A percentile compares a stretch with the other conserved stretches of the same genome.
These are phyloP conservation scores for Cheilosia urbana DNA, from an alignment of 2,888 invertebrate species.

Conservation along the genomic window DNA sequence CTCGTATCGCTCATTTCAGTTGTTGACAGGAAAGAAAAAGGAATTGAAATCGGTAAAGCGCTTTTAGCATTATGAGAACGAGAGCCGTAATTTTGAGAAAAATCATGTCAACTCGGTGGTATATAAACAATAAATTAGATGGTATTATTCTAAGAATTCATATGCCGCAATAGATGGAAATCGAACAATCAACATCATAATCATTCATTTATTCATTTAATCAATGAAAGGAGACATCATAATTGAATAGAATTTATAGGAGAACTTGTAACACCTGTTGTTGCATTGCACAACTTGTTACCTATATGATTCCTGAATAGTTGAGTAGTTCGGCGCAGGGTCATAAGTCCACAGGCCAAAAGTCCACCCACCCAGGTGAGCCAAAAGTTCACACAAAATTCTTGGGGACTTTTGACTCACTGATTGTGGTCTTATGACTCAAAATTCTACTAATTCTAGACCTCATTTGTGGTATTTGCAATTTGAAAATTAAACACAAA, in stretches of 20 bases:
- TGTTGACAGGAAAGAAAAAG: background rate
- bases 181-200: slow-evolving; percentile 12
- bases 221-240: slow-evolving; percentile 32
- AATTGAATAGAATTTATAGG: slow-evolving; percentile 10
- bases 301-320: background rate
- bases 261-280: slow-evolving; percentile 9
- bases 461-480: too few species aligned
- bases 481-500: too few species aligned
- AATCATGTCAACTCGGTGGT: slow-evolving; percentile 29
- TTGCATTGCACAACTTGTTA: slow-evolving; percentile 7
- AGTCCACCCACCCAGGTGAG: too few species aligned
- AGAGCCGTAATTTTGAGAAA: slow-evolving; percentile 4
- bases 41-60: background rate
- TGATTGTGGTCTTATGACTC: too few species aligned
- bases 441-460: too few species aligned
- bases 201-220: slow-evolving; percentile 25
- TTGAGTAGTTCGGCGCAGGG: slow-evolving; percentile 4
- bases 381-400: too few species aligned
- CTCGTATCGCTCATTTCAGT: slow-evolving; percentile 20
- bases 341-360: too few species aligned
- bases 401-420: too few species aligned
- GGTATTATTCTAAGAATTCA: slow-evolving; percentile 6
- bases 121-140: background rate
- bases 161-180: slow-evolving; percentile 1
- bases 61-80: slow-evolving; percentile 32